Evolutionary conservation across 2,113 vertebrate species (phyloP), one percentile per base, ranked within the genome.

Genomic region (Lycaon pictus): DNA sequence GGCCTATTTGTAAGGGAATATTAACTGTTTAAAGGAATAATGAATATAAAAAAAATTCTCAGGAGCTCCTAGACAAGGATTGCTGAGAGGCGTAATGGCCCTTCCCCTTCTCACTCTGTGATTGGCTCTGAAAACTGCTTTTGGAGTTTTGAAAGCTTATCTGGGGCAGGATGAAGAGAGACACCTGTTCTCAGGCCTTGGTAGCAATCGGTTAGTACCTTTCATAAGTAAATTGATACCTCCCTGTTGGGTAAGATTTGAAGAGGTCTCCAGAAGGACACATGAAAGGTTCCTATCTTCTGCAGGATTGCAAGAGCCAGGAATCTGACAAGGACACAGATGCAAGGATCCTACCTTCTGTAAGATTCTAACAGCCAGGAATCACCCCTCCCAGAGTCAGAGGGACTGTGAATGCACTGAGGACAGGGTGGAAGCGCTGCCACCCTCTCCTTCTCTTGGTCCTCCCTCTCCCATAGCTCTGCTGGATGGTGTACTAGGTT

Each of bases 41-140:
- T 43, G n/a, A 43, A 19, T 15, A 6, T 5, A 11, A 58, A 89
- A 62, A n/a, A 48, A 43, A 60, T 63, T 32, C 53, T 56, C 43
- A 60, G 17, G 10, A 37, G 12, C 60, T 72, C 74, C 22, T 4
- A 84, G 76, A 72, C 11, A 43, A 86, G 32, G 60, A 29, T 72
- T 7, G 3, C 32, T 1, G 1, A 74, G 55, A 27, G 37, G 4
- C 22, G 27, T 56, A 25, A 20, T 19, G 19, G 20, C 5, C 22
- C 8, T 58, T 67, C 13, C n/a, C 77, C 27, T 60, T 80, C 63
- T 69, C 17, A 88, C 86, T 55, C 0, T 53, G 43, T 56, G 53
- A 79, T 12, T 19, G 67, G 4, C 53, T 96, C 65, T 97, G 62
- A 89, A 93, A 82, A 43, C 17, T 27, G 72, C 19, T 51, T 93